A percentile compares a stretch with the other conserved stretches of the same genome.
Conservation (phyloP, 2,797 vertebrate genomes). For the Monodelphis domestica region DNA sequence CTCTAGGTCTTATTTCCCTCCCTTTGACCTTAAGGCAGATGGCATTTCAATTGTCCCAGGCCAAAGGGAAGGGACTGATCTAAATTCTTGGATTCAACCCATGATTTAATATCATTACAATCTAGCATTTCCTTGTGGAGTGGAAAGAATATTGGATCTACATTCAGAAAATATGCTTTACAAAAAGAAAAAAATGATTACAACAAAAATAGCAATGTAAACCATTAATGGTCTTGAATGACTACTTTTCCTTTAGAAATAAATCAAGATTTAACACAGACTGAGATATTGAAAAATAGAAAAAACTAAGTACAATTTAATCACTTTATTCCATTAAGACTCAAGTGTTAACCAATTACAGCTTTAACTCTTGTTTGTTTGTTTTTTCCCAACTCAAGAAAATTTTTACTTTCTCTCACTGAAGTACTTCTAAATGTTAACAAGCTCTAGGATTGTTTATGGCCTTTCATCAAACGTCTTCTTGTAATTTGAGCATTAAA, state of each 20-base stretch:
- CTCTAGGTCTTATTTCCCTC: not conserved
- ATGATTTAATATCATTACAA: not conserved
- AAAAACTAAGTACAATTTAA: not conserved
- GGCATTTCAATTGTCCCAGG: not conserved
- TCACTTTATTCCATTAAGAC: slow-evolving; percentile 1
- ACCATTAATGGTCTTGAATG: not conserved
- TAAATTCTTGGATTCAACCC: not conserved
- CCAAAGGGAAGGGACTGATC: not conserved
- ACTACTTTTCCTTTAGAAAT: not conserved
- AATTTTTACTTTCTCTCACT: slow-evolving; percentile 39
- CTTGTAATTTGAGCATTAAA: slow-evolving; percentile 36
- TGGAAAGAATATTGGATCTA: not conserved
- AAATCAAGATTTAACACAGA: not conserved
- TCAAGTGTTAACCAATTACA: slow-evolving; percentile 39
- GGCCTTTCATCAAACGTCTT: slow-evolving; percentile 45
- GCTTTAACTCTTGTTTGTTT: slow-evolving; percentile 48
- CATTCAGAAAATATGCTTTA: not conserved
- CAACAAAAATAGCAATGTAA: not conserved
- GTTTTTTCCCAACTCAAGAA: slow-evolving; percentile 16
- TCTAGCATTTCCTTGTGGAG: not conserved
- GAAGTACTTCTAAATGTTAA: slow-evolving; percentile 43
- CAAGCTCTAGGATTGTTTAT: slow-evolving; percentile 21
- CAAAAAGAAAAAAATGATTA: not conserved
- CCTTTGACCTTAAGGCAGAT: not conserved
- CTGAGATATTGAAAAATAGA: not conserved